phyloP scores from a whole-genome alignment of 2,888 invertebrate species.

The Laothoe populi region DNA sequence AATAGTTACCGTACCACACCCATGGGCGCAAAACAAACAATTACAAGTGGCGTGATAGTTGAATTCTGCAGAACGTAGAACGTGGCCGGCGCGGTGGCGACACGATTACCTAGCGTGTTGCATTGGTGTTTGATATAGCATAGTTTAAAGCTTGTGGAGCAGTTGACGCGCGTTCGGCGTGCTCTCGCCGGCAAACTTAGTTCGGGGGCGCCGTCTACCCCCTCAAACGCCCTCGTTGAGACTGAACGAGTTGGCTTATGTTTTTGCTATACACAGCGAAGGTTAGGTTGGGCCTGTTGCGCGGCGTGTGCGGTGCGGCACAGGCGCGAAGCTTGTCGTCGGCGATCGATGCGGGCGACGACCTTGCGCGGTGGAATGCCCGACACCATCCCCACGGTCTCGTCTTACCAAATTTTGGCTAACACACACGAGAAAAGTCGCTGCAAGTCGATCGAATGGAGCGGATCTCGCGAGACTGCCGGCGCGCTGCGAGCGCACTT shows the following conservation, averaged over 20 bases:
- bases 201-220: slow-evolving; percentile 66
- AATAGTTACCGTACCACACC: slow-evolving; percentile 50
- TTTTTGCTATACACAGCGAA: slow-evolving; percentile 58
- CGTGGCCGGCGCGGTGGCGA: slow-evolving; percentile 31
- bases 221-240: slow-evolving; percentile 66
- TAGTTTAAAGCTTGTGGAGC: slow-evolving; percentile 39
- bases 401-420: slow-evolving; percentile 30
- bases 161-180: slow-evolving; percentile 40
- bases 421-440: slow-evolving; percentile 23
- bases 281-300: slow-evolving; percentile 61
- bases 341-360: slow-evolving; percentile 70
- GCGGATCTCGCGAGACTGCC: slow-evolving; percentile 13
- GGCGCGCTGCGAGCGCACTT: slow-evolving; percentile 14
- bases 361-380: slow-evolving; percentile 62
- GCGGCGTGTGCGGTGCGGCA: slow-evolving; percentile 51
- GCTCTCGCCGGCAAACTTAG: slow-evolving; percentile 36
- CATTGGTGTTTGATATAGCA: slow-evolving; percentile 48
- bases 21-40: slow-evolving; percentile 43
- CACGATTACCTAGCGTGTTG: slow-evolving; percentile 38
- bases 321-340: slow-evolving; percentile 55
- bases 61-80: background rate
- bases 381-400: slow-evolving; percentile 26
- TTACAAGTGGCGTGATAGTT: slow-evolving; percentile 21
- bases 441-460: slow-evolving; percentile 27
- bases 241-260: slow-evolving; percentile 60